These are phyloP conservation scores for Antheraea mylitta DNA, from an alignment of 1,140 invertebrate species.

Conservation along the genomic window DNA sequence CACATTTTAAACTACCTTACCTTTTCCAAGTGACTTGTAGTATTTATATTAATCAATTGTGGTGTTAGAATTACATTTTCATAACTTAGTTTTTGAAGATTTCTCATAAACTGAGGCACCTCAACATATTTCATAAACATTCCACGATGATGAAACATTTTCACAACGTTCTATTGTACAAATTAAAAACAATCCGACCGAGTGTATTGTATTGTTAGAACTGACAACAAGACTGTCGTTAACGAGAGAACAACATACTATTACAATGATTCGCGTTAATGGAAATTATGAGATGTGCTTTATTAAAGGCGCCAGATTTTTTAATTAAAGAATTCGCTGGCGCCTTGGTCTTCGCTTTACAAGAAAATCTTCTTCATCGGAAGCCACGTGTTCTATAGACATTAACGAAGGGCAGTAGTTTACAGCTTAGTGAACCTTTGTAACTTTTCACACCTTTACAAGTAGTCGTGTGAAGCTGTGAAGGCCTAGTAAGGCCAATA, in stretches of 20 bases:
- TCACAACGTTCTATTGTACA: neutral
- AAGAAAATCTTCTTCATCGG: too few relatives aligned
- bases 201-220: neutral
- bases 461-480: too few relatives aligned
- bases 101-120: neutral
- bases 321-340: too few relatives aligned
- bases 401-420: too few relatives aligned
- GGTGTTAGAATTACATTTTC: neutral
- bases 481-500: too few relatives aligned
- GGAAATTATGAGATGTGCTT: neutral
- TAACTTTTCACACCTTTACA: too few relatives aligned
- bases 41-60: neutral
- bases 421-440: too few relatives aligned
- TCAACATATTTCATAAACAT: slow-evolving; percentile 8
- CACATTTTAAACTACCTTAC: neutral
- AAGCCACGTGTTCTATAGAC: too few relatives aligned
- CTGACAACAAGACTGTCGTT: neutral
- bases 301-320: neutral
- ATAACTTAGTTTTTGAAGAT: neutral
- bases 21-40: neutral
- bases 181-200: neutral
- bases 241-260: neutral
- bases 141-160: slow-evolving; percentile 7
- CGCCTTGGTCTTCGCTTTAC: too few relatives aligned
- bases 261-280: neutral